Conservation (phyloP, 1,140 invertebrate species). For the Melanaphis sacchari region DNA sequence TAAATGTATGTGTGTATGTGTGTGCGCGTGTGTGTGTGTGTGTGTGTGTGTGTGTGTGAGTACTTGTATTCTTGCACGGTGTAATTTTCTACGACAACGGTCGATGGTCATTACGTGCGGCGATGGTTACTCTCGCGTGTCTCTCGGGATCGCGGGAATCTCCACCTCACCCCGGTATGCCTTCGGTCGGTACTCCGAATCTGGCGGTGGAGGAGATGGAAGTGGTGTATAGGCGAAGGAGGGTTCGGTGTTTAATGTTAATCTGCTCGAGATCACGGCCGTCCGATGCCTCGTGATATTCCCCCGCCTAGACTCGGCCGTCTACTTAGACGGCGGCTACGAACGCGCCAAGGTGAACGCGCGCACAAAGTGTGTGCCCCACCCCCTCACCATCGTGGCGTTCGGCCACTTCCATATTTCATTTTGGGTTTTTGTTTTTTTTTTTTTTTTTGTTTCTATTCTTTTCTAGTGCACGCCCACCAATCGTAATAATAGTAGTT, state of each 20-base stretch:
- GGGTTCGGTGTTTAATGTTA: conserved; percentile 21
- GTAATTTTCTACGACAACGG: conserved; percentile 26
- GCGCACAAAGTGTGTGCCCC: background rate
- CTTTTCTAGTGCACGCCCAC: conserved; percentile 3
- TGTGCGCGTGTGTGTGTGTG: background rate
- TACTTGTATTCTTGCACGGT: background rate
- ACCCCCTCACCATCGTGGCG: background rate
- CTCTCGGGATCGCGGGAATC: conserved; percentile 33
- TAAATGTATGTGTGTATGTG: background rate
- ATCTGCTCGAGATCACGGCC: conserved; percentile 55
- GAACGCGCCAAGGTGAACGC: conserved; percentile 51
- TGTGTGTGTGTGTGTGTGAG: background rate
- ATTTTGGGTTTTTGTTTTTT: conserved; percentile 30
- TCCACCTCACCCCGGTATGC: background rate
- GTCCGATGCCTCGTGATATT: conserved; percentile 56
- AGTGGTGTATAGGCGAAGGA: background rate
- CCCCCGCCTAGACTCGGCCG: background rate
- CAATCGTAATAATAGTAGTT: conserved; percentile 12
- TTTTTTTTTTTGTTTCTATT: conserved; percentile 22
- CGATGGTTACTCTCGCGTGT: conserved; percentile 11
- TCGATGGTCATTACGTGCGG: conserved; percentile 14
- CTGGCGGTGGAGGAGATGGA: background rate
- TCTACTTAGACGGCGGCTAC: background rate
- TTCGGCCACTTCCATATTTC: background rate
- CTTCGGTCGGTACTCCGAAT: conserved; percentile 10